phyloP scores from a whole-genome alignment of 1,140 invertebrate species.

The Lepidostoma basale region DNA sequence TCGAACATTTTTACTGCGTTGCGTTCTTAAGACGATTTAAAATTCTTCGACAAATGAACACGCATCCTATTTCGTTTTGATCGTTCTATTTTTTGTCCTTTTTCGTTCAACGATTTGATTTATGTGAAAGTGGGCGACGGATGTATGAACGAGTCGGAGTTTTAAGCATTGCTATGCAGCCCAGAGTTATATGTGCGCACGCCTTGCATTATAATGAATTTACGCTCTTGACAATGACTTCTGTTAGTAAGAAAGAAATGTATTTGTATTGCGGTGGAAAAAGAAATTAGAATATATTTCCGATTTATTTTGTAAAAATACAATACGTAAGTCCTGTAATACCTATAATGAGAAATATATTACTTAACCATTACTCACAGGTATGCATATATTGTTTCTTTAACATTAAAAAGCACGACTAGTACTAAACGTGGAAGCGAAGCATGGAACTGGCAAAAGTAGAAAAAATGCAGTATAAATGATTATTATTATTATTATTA shows the following conservation, averaged over 20 bases:
- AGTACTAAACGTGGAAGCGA: too few species aligned
- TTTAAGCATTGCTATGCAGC: background rate
- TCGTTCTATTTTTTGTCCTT: constrained; percentile 26
- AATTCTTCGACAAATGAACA: background rate
- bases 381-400: too few species aligned
- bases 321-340: constrained; percentile 3
- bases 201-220: background rate
- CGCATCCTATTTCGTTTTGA: constrained; percentile 19
- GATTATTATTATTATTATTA: too few species aligned
- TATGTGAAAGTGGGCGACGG: constrained; percentile 13
- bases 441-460: too few species aligned
- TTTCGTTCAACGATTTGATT: background rate
- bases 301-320: constrained; percentile 9
- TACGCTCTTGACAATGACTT: background rate
- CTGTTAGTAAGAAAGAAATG: too few species aligned
- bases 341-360: too few species aligned
- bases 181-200: background rate
- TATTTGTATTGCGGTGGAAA: too few species aligned
- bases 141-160: background rate
- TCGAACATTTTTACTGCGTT: background rate
- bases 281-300: constrained; percentile 30
- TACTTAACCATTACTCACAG: too few species aligned
- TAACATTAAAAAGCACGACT: too few species aligned
- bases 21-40: background rate
- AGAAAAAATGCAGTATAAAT: too few species aligned